Percentiles rank a stretch among this genome's conserved stretches.
These are phyloP conservation scores for Bettongia penicillata DNA, from an alignment of 2,113 vertebrate species.

Conservation along the genomic window DNA sequence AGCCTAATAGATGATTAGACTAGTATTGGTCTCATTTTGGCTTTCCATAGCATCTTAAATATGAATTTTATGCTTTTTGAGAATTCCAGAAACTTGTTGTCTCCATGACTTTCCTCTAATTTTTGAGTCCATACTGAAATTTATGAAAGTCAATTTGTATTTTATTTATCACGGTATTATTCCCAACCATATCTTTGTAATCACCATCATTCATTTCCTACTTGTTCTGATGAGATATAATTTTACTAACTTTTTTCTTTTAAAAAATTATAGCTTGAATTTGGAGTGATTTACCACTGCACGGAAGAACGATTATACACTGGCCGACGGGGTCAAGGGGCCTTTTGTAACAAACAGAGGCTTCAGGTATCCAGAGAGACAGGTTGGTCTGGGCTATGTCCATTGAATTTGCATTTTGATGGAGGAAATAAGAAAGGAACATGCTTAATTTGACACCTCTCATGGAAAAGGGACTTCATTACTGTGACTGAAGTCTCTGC, in stretches of 20 bases:
- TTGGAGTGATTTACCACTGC: slow-evolving; percentile 93
- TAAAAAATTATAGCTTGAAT: slow-evolving; percentile 87
- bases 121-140: neutral
- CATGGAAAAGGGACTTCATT: slow-evolving; percentile 74
- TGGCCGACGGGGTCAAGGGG: slow-evolving; percentile 89
- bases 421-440: slow-evolving; percentile 74
- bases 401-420: neutral
- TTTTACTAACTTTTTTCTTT: slow-evolving; percentile 77
- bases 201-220: slow-evolving; percentile 71
- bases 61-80: neutral
- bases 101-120: neutral
- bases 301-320: slow-evolving; percentile 91
- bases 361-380: slow-evolving; percentile 89
- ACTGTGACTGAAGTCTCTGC: slow-evolving; percentile 65
- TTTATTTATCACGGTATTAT: rapidly evolving
- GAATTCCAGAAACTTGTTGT: neutral
- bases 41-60: neutral
- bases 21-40: neutral
- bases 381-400: slow-evolving; percentile 84
- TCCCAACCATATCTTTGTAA: neutral
- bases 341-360: slow-evolving; percentile 90
- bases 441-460: slow-evolving; percentile 76
- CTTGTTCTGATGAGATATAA: slow-evolving; percentile 79
- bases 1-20: neutral
- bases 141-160: neutral